phyloP scores from a whole-genome alignment of 1,140 invertebrate species.

The Ceratina australensis region DNA sequence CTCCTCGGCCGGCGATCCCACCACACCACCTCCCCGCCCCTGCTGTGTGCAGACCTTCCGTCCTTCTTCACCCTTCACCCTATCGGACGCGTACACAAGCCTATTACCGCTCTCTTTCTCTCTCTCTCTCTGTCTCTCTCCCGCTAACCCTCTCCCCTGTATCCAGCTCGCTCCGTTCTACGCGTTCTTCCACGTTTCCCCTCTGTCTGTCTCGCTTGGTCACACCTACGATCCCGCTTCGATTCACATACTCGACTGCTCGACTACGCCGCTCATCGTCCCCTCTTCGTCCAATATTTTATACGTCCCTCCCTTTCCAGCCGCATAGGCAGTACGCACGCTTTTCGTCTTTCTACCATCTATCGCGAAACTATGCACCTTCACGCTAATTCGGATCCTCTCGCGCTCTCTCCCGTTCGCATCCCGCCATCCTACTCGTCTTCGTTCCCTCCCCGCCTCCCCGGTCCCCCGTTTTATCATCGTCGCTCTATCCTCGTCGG shows the following conservation, averaged over 20 bases:
- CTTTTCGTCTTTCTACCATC: constrained; percentile 7
- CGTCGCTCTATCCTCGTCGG: constrained; percentile 22
- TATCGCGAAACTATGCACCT: constrained; percentile 33
- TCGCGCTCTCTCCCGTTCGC: neutral
- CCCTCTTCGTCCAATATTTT: constrained; percentile 5
- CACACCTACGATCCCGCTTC: constrained; percentile 32
- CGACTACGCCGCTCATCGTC: neutral
- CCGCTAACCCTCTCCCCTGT: neutral
- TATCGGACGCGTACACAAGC: neutral
- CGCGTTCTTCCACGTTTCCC: constrained; percentile 18
- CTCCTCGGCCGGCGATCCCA: neutral
- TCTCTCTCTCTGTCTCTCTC: constrained; percentile 17
- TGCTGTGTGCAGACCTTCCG: neutral
- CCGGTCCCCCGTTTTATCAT: constrained; percentile 13
- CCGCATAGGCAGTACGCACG: neutral
- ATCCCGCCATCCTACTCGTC: constrained; percentile 11
- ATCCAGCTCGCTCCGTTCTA: constrained; percentile 19
- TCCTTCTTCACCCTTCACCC: constrained; percentile 27
- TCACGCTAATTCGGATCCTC: constrained; percentile 35
- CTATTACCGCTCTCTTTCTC: neutral
- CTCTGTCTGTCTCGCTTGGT: constrained; percentile 36
- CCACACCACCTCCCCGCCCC: neutral
- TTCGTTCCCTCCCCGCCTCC: neutral
- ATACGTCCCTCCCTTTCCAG: neutral
- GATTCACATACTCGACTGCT: constrained; percentile 8